Evolutionary conservation across 2,113 vertebrate species (phyloP).

Genomic region (Boleophthalmus pectinirostris): DNA sequence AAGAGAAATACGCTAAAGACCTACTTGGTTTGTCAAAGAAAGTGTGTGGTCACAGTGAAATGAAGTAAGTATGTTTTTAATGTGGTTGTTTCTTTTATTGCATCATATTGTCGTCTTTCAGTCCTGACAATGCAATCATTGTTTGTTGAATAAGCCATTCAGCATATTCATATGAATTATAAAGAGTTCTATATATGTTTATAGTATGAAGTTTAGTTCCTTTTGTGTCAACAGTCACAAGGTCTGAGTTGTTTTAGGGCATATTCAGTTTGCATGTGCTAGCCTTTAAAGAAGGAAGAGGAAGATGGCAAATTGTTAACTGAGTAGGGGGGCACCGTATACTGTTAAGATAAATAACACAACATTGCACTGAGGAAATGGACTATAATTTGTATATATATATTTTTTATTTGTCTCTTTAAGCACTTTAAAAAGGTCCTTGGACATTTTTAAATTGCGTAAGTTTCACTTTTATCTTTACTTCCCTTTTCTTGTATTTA

Average conservation of each 20-base stretch:
- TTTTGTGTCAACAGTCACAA: conserved; percentile 14
- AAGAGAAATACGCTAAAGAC: conserved; percentile 95
- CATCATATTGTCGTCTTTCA: neutral
- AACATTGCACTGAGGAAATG: neutral
- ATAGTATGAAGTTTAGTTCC: conserved; percentile 20
- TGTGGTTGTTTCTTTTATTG: neutral
- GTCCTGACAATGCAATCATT: neutral
- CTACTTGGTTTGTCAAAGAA: conserved; percentile 88
- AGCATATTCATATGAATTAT: neutral
- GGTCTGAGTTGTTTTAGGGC: neutral
- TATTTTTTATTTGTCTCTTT: conserved; percentile 42
- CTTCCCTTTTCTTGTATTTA: neutral
- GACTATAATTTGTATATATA: neutral
- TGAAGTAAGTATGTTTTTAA: conserved; percentile 83
- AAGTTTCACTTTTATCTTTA: conserved; percentile 56
- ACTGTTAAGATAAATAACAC: neutral
- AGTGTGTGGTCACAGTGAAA: conserved; percentile 90
- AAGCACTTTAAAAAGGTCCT: conserved; percentile 89
- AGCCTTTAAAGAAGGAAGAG: neutral
- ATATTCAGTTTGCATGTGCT: neutral
- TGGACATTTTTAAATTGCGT: conserved; percentile 94
- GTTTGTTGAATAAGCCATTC: neutral
- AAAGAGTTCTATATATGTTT: neutral
- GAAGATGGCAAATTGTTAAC: conserved; percentile 13
- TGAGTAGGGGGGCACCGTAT: neutral